Evolutionary conservation across 2,888 invertebrate genomes (phyloP), one percentile per base, ranked within the genome.

Genomic region (Epicampocera succincta): DNA sequence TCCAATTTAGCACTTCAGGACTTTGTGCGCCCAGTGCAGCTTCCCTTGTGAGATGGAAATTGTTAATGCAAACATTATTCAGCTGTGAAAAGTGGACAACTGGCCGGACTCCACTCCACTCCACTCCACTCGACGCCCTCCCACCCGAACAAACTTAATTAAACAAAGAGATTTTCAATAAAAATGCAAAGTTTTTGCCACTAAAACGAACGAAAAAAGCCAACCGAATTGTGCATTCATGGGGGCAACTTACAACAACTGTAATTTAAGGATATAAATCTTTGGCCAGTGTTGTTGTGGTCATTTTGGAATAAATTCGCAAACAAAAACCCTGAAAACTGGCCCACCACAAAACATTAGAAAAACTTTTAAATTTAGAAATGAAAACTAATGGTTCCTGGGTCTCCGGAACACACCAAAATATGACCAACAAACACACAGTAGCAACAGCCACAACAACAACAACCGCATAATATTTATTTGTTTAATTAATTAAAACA

Each of bases 401-500:
- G 33, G 42, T 42, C 60, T 52, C 66, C 58, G 33, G 15, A 42
- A 68, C 21, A 48, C 25, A n/a, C 15, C 60, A 61, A 46, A 54
- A 63, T 58, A 42, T 25, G 21, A 60, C 52, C 65, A 29, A 21
- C 42, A 19, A 71, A 63, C 12, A n/a, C 12, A 58, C 17, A 58
- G 50, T n/a, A 46, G 65, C 33, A 69, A 58, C 25, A 13, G 6
- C 38, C 29, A 12, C 13, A 25, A n/a, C 29, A 54, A 56, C 42
- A 13, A 12, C 13, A n/a, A 19, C 19, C 42, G 44, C 3, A 46
- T 29, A 50, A 12, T 33, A 81, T 46, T 17, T 21, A 77, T 77
- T 61, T 40, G 56, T 73, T 81, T 81, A 81, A 82, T 77, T 82
- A 82, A 82, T 77, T 74, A 77, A 82, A 82, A 73, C 44, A 77